Evolutionary conservation across 2,113 vertebrate species (phyloP).

Genomic region (Baryphthengus martii): DNA sequence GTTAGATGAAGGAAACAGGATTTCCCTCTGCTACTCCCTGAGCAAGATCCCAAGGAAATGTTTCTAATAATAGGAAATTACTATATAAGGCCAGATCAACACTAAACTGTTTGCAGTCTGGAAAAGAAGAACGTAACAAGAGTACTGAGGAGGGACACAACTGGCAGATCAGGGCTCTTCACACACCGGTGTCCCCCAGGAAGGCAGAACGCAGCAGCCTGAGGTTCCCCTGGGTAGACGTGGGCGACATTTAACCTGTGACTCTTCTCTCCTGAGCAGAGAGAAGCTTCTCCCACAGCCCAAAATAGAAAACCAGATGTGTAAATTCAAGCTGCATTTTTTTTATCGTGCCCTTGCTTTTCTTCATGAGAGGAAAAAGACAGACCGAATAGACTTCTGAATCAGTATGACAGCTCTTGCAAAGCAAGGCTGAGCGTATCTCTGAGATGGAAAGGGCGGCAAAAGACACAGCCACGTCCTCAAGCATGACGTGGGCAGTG

Average conservation of each 20-base stretch:
- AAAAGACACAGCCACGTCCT: neutral
- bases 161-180: neutral
- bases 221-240: neutral
- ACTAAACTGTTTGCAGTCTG: constrained; percentile 53
- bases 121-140: neutral
- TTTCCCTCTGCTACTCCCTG: constrained; percentile 69
- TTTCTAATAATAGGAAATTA: constrained; percentile 71
- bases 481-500: fast-evolving
- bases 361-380: neutral
- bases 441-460: neutral
- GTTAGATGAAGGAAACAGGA: constrained; percentile 69
- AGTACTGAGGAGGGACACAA: neutral
- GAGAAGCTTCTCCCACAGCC: neutral
- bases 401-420: neutral
- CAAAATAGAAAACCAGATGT: neutral
- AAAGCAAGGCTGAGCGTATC: neutral
- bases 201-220: neutral
- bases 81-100: constrained; percentile 72
- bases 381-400: neutral
- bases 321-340: neutral
- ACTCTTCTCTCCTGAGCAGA: neutral
- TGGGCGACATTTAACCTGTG: neutral
- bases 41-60: constrained; percentile 70
- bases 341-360: neutral
- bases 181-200: neutral